Conservation (phyloP, 2,888 invertebrate species). For the Cantharis flavilabris region DNA sequence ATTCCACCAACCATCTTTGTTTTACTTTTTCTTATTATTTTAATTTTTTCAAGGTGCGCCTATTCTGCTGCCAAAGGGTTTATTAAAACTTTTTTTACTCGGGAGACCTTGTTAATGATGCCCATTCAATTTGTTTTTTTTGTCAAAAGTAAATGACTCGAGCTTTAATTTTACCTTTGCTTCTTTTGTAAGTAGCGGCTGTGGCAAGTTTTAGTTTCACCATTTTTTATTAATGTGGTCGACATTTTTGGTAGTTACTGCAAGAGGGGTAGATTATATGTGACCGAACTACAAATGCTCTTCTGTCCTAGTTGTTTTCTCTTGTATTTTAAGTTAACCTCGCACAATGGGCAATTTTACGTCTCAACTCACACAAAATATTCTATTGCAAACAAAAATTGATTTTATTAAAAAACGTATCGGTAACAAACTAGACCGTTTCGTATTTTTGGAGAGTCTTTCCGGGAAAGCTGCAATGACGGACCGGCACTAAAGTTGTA, state of each 20-base stretch:
- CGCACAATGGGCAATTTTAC: background rate
- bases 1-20: background rate
- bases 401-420: background rate
- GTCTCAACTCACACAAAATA: background rate
- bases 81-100: background rate
- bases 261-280: background rate
- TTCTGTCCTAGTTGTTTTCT: background rate
- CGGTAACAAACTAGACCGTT: too few species aligned
- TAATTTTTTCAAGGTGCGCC: background rate
- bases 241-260: background rate
- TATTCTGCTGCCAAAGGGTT: background rate
- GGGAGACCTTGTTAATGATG: background rate
- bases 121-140: background rate
- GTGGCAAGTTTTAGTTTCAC: background rate
- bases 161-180: background rate
- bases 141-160: background rate
- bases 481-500: too few species aligned
- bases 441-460: too few species aligned
- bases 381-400: background rate
- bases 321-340: background rate
- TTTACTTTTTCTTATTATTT: background rate
- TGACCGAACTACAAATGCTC: background rate
- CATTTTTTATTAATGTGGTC: background rate
- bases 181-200: background rate
- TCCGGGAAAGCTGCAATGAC: too few species aligned